Evolutionary conservation across 2,113 vertebrate species (phyloP).

Genomic region (Mugil cephalus): DNA sequence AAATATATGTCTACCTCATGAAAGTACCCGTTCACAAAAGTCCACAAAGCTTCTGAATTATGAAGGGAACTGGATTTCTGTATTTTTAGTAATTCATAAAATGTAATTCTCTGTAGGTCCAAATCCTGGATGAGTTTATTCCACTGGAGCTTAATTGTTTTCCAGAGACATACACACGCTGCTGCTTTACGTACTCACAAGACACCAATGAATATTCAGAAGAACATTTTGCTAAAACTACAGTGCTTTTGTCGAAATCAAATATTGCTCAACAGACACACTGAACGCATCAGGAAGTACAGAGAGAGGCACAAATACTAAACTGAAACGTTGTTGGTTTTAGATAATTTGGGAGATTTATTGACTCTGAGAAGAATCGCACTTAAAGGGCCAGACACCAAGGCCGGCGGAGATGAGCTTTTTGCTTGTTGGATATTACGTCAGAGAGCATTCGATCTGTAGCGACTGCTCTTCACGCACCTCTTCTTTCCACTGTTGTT

Average conservation of each 20-base stretch:
- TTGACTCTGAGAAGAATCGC: background rate
- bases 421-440: background rate
- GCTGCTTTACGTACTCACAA: no score
- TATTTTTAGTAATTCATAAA: no score
- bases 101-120: no score
- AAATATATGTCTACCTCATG: background rate
- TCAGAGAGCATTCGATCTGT: conserved; percentile 4
- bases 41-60: background rate
- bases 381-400: background rate
- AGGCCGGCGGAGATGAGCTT: background rate
- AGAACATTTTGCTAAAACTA: background rate
- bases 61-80: background rate
- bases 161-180: no score
- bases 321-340: background rate
- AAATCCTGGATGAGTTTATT: no score
- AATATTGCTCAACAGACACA: background rate
- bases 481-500: background rate
- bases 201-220: no score
- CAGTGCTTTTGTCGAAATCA: background rate
- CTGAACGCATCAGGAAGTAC: background rate
- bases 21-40: background rate
- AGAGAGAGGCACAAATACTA: background rate
- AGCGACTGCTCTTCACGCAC: background rate
- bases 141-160: no score
- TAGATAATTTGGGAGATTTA: background rate